Conservation (phyloP, 2,888 invertebrate species). For the Xanthia togata region DNA sequence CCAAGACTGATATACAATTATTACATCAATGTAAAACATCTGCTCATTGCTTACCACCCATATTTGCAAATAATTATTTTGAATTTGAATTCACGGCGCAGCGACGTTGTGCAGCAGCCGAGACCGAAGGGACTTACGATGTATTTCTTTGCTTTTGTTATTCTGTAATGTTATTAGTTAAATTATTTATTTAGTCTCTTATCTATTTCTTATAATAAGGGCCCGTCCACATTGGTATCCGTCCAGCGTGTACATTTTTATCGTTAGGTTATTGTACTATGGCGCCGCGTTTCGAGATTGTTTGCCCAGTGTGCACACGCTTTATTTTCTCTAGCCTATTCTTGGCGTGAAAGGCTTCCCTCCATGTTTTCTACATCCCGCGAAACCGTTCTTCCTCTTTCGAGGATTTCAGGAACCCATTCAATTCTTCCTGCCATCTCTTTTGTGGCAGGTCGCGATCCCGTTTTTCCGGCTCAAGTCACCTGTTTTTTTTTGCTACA, state of each 20-base stretch:
- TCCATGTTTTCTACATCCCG: not conserved
- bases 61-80: not conserved
- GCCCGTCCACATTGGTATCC: not conserved
- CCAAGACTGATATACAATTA: not conserved
- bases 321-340: not conserved
- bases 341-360: not conserved
- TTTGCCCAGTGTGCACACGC: not conserved
- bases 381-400: not conserved
- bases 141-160: not conserved
- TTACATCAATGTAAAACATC: not conserved
- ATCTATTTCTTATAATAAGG: not conserved
- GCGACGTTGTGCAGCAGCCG: not conserved
- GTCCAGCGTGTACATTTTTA: not conserved
- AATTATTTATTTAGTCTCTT: not conserved
- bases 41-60: not conserved
- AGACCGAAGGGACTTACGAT: not conserved
- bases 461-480: not conserved
- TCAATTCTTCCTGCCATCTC: not conserved
- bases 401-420: not conserved
- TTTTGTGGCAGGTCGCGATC: not conserved
- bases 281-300: not conserved
- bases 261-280: not conserved
- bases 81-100: not conserved
- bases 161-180: not conserved
- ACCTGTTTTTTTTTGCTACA: not conserved